Percentiles rank a stretch among this genome's conserved stretches.
Evolutionary conservation across 2,113 vertebrate genomes (phyloP).

Genomic region (Rousettus leschenaultii): DNA sequence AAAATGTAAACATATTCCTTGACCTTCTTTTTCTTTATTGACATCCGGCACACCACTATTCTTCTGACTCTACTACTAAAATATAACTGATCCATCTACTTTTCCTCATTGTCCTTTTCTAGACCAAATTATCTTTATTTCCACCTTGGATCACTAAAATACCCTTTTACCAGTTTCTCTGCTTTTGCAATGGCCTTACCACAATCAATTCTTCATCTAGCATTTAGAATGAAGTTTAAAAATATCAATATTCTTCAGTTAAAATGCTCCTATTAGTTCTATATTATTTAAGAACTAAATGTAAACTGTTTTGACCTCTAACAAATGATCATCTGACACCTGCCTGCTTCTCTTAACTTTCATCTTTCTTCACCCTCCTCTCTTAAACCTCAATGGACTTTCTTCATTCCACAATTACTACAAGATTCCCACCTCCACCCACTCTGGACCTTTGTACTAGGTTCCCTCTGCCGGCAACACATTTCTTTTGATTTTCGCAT

Average conservation of each 20-base stretch:
- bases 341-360: background rate
- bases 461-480: background rate
- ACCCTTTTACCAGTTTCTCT: background rate
- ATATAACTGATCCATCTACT: background rate
- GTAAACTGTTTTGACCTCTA: background rate
- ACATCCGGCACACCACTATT: background rate
- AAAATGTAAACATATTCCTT: background rate
- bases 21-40: background rate
- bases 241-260: background rate
- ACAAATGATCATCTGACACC: background rate
- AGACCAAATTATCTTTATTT: background rate
- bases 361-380: background rate
- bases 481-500: background rate
- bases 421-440: background rate
- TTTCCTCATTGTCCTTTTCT: background rate
- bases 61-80: background rate
- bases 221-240: background rate
- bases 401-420: background rate
- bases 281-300: background rate
- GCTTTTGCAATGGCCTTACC: background rate
- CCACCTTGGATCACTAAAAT: background rate
- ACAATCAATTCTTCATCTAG: background rate
- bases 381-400: background rate
- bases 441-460: background rate
- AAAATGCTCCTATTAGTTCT: background rate